Conservation (phyloP, 2,888 invertebrate species). For the Dasypolia templi region DNA sequence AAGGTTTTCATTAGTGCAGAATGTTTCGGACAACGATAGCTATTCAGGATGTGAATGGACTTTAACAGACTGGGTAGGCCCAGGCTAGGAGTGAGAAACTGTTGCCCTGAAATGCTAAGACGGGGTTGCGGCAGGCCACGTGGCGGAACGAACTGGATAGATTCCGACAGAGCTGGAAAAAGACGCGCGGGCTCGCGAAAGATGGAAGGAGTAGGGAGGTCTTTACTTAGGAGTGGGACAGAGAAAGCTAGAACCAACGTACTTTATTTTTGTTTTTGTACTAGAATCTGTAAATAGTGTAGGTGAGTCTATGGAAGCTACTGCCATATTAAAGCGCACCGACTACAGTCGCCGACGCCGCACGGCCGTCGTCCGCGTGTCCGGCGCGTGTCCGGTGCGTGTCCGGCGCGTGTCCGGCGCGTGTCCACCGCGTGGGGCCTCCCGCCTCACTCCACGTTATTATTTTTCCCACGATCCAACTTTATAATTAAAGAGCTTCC, state of each 20-base stretch:
- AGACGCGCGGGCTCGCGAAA: background rate
- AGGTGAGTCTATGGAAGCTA: background rate
- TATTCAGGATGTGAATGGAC: background rate
- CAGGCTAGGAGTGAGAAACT: too few species aligned
- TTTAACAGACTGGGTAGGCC: too few species aligned
- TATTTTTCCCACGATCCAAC: constrained; percentile 80
- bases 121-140: background rate
- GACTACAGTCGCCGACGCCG: background rate
- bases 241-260: background rate
- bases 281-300: background rate
- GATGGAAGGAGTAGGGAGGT: background rate
- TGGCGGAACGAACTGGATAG: background rate
- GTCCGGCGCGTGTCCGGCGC: too few species aligned
- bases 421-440: too few species aligned
- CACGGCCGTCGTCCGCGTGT: too few species aligned
- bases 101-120: background rate
- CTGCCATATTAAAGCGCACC: background rate
- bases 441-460: constrained; percentile 72
- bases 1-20: background rate
- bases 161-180: too few species aligned
- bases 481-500: constrained; percentile 83
- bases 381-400: too few species aligned
- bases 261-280: background rate
- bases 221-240: background rate
- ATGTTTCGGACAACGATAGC: background rate